Conservation (phyloP, 2,113 vertebrate species). For the Seriola rivoliana region DNA sequence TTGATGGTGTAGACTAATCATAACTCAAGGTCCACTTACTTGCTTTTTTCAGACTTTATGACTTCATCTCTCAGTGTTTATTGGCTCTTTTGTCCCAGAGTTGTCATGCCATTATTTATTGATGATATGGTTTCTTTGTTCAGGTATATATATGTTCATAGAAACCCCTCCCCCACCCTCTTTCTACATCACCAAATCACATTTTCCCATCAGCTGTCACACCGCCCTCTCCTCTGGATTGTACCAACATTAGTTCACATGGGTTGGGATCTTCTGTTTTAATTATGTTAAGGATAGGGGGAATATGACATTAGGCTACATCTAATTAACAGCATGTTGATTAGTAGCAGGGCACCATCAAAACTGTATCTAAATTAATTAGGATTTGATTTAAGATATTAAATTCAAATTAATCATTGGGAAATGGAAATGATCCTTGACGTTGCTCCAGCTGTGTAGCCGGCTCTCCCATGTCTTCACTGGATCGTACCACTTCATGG, state of each 20-base stretch:
- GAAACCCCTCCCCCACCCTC: not conserved
- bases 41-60: not conserved
- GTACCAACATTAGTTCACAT: conserved; percentile 87
- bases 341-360: conserved; percentile 95
- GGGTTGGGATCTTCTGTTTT: conserved; percentile 88
- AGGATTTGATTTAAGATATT: conserved; percentile 98
- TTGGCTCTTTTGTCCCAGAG: not conserved
- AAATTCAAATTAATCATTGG: conserved; percentile 98
- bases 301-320: conserved; percentile 90
- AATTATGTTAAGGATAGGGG: conserved; percentile 86
- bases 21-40: not conserved
- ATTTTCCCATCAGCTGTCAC: conserved; percentile 45
- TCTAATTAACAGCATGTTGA: conserved; percentile 95
- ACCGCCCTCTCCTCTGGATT: conserved; percentile 77
- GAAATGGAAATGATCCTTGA: conserved; percentile 97
- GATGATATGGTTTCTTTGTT: not conserved
- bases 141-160: conserved; percentile 4
- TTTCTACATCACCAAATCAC: conserved; percentile 33
- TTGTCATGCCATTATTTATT: not conserved
- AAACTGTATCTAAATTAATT: conserved; percentile 98
- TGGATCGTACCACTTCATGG: conserved; percentile 86
- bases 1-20: not conserved
- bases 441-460: conserved; percentile 90
- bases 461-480: conserved; percentile 78
- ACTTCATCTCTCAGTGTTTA: not conserved